Base-by-base conservation (phyloP, 2,113 vertebrate genomes). In the Periophthalmodon schlosseri region DNA sequence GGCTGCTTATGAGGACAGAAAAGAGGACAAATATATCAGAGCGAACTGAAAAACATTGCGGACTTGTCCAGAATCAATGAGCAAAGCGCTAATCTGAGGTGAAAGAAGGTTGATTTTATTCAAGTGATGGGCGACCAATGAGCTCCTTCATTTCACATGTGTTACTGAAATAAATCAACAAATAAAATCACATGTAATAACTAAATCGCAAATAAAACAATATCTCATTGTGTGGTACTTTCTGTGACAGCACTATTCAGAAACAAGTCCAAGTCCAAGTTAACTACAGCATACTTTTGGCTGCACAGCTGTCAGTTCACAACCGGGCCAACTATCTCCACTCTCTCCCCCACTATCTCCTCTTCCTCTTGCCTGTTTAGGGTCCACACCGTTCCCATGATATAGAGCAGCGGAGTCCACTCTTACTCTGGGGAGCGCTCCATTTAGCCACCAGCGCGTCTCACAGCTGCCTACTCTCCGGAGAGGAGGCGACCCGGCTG, bases 361-460 rank as follows among this genome's bases (percentile, higher is more conserved):
- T 73, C 56, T 21, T 65, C 46, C 56, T 8, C 1, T 69, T 18
- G 20, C 20, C 50, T 47, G 39, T 8, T 69, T 28, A 28, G 52
- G 46, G 60, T 61, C 68, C 46, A 36, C 67, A 16, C 63, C 36
- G 39, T 79, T 72, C 61, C 76, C 74, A 75, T 57, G 68, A 63
- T 64, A 57, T 18, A 78, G 66, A 75, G 46, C 70, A 73, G 70
- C 69, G 70, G 57, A 79, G 66, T 79, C 68, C 61, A 57, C 77
- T 64, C 24, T 47, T 87, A 44, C 90, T 75, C 54, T 11, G 65
- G 84, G 84, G 85, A 87, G 16, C 66, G 24, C 81, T 69, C 69
- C 70, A 79, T 84, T 83, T 85, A 86, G 76, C 81, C 76, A 83
- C 61, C 57, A 84, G 83, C 80, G 73, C 73, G 81, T 21, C 78